Evolutionary conservation across 1,140 invertebrate genomes (phyloP).

Genomic region (Platorchestia sp.): DNA sequence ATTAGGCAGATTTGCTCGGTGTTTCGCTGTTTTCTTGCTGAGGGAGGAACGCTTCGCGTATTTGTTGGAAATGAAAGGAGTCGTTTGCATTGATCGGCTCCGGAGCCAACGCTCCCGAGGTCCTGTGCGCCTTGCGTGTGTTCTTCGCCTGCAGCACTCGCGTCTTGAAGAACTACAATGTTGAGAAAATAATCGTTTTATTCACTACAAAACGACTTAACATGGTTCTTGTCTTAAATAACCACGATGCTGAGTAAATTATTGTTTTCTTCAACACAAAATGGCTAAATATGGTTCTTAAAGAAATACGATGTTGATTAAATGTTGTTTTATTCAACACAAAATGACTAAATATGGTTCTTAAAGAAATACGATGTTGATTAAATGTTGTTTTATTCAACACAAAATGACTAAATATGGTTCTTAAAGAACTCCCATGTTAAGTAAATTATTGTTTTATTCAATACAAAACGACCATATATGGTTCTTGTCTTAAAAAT

Average conservation of each 20-base stretch:
- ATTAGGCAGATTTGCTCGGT: constrained; percentile 52
- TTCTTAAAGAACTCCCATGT: neutral
- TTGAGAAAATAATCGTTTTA: no score
- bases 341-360: neutral
- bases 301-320: neutral
- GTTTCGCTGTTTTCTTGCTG: constrained; percentile 40
- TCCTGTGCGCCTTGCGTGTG: neutral
- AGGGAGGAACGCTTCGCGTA: neutral
- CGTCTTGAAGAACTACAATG: no score
- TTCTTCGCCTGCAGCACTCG: no score
- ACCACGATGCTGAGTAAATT: no score
- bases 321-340: neutral
- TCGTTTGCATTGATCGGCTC: constrained; percentile 33
- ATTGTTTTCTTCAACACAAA: neutral
- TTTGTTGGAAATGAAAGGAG: constrained; percentile 44
- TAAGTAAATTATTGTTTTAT: neutral
- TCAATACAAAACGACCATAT: neutral
- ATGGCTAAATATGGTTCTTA: neutral
- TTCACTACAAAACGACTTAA: no score
- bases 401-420: neutral
- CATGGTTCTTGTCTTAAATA: no score
- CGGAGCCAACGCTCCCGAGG: neutral
- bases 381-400: neutral
- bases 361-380: neutral
- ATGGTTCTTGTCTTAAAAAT: neutral